Base-by-base conservation (phyloP, 2,888 invertebrate species). In the Nomada fucata region DNA sequence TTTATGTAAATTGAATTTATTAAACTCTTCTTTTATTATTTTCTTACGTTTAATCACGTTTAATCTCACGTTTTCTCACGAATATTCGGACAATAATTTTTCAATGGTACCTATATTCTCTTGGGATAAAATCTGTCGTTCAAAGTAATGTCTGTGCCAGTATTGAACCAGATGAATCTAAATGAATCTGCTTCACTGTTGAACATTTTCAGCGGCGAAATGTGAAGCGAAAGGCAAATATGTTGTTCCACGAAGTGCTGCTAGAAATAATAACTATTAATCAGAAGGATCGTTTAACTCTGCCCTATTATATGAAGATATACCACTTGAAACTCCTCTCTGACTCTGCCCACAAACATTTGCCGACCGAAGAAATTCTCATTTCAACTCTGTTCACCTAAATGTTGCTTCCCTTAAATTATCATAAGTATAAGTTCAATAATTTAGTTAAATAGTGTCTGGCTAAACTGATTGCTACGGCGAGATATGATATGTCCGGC, bases 401-500 rank as follows among this genome's bases (percentile, higher is more conserved):
- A 3, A 47, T 47, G 13, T 47, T 15, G 15, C 13, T 47, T 47
- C 13, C 7, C 36, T 36, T 0, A 13, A 47, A 47, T 47, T 15
- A 47, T 47, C 15, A 47, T 0, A 47, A 13, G 47, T 47, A 15
- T 47, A 47, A 13, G 11, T 47, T 15, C 13, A 47, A 47, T 15
- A 47, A 1, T 23, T 36, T 60, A 61, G 36, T 18, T 53, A 55
- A 68, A 67, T 68, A 36, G 15, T 68, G 11, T 36, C 2, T n/a
- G 0, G 42, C n/a, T 78, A 59, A 68, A 78, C n/a, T 44, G 76
- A 78, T 76, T 68, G 68, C n/a, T 55, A 60, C 23, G 47, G 53
- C 76, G 76, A 68, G 76, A 68, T 68, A 63, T 36, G 77, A 78
- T 55, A 67, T 76, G 76, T 55, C 76, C 68, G 52, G 77, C 65